Evolutionary conservation across 2,888 invertebrate genomes (phyloP).

Genomic region (Amorpha juglandis): DNA sequence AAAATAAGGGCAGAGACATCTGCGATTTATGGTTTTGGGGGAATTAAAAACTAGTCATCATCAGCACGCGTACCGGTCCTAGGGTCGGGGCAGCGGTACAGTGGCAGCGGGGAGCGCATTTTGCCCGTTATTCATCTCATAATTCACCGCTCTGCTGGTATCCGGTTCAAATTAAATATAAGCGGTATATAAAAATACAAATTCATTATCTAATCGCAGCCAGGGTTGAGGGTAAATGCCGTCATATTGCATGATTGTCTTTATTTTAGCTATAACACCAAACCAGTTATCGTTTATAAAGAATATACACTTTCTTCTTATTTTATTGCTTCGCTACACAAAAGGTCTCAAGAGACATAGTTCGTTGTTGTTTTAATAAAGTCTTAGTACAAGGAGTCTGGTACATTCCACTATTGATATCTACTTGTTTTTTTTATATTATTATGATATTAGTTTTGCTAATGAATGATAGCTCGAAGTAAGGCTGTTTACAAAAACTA

Average conservation of each 20-base stretch:
- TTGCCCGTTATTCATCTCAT: too few relatives aligned
- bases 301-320: constrained; percentile 7
- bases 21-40: too few relatives aligned
- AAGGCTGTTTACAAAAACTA: not conserved
- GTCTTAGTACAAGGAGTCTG: not conserved
- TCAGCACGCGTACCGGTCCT: too few relatives aligned
- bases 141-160: not conserved
- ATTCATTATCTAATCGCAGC: constrained; percentile 2
- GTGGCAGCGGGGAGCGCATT: too few relatives aligned
- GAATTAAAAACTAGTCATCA: too few relatives aligned
- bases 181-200: not conserved
- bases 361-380: constrained; percentile 4
- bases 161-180: not conserved
- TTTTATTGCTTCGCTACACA: not conserved
- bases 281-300: constrained; percentile 3
- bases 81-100: too few relatives aligned
- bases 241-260: not conserved
- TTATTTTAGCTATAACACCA: not conserved
- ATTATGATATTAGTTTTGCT: not conserved
- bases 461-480: not conserved
- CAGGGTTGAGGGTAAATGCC: constrained; percentile 1
- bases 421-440: not conserved
- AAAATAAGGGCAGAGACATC: too few relatives aligned
- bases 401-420: constrained; percentile 9
- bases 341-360: not conserved